A percentile compares a stretch with the other conserved stretches of the same genome.
These are phyloP conservation scores for Parauchenoglanis ngamensis DNA, from an alignment of 2,797 vertebrate species.

Conservation along the genomic window DNA sequence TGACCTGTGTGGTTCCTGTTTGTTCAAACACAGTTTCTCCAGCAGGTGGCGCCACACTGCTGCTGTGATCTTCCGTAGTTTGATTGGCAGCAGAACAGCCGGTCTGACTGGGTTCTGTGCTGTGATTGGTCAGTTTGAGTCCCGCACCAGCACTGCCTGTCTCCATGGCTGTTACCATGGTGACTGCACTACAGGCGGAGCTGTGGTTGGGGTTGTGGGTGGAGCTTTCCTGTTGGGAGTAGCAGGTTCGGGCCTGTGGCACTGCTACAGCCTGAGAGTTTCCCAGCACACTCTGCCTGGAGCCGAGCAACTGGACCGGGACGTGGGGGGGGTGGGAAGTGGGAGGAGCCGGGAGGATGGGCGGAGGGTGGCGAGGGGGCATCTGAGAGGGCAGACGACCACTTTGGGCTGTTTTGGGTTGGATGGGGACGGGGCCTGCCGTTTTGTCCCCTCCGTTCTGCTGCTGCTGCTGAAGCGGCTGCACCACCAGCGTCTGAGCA, in stretches of 20 bases:
- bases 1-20: constrained; percentile 78
- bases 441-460: constrained; percentile 69
- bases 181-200: constrained; percentile 63
- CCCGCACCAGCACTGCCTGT: constrained; percentile 61
- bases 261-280: constrained; percentile 86
- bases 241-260: constrained; percentile 77
- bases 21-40: constrained; percentile 78
- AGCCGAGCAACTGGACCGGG: constrained; percentile 93
- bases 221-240: constrained; percentile 66
- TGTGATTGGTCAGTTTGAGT: constrained; percentile 65
- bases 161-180: constrained; percentile 70
- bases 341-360: constrained; percentile 81
- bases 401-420: constrained; percentile 83
- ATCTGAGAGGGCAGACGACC: constrained; percentile 76
- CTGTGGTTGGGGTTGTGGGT: constrained; percentile 53
- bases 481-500: constrained; percentile 93
- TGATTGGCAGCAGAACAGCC: constrained; percentile 36
- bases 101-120: constrained; percentile 40
- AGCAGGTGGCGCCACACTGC: constrained; percentile 63
- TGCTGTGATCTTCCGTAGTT: constrained; percentile 46
- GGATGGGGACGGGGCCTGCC: constrained; percentile 84
- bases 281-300: constrained; percentile 84
- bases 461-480: constrained; percentile 80
- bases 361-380: constrained; percentile 74
- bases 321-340: constrained; percentile 85